phyloP scores from a whole-genome alignment of 2,888 invertebrate species.

The Schrankia costaestrigalis region DNA sequence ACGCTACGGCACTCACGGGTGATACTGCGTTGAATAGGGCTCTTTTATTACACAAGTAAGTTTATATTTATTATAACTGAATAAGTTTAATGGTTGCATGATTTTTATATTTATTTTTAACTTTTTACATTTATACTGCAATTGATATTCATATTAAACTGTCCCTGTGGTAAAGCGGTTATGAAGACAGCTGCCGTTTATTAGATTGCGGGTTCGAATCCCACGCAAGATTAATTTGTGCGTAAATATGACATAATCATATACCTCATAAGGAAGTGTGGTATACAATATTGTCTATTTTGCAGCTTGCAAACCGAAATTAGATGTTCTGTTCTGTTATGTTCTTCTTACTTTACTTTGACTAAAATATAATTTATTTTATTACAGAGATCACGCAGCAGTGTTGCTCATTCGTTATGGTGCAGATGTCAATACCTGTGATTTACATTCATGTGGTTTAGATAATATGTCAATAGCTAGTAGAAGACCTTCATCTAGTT shows the following conservation, averaged over 20 bases:
- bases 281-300: too few species aligned
- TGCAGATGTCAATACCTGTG: conserved; percentile 82
- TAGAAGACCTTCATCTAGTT: conserved; percentile 46
- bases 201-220: neutral
- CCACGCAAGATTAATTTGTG: too few species aligned
- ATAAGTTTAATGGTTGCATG: too few species aligned
- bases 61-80: too few species aligned
- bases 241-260: too few species aligned
- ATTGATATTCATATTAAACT: too few species aligned
- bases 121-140: too few species aligned
- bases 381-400: conserved; percentile 75
- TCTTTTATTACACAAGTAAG: conserved; percentile 70
- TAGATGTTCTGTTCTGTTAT: neutral
- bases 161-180: neutral
- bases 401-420: conserved; percentile 81
- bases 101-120: too few species aligned
- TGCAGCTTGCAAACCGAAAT: too few species aligned
- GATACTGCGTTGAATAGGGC: conserved; percentile 79
- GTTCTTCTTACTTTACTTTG: neutral
- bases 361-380: neutral
- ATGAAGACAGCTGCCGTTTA: neutral
- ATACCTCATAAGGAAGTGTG: too few species aligned
- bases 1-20: conserved; percentile 65
- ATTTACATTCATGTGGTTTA: conserved; percentile 75
- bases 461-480: conserved; percentile 80